Evolutionary conservation across 2,888 invertebrate genomes (phyloP), one percentile per base, ranked within the genome.

Genomic region (Cremastinae sp.): DNA sequence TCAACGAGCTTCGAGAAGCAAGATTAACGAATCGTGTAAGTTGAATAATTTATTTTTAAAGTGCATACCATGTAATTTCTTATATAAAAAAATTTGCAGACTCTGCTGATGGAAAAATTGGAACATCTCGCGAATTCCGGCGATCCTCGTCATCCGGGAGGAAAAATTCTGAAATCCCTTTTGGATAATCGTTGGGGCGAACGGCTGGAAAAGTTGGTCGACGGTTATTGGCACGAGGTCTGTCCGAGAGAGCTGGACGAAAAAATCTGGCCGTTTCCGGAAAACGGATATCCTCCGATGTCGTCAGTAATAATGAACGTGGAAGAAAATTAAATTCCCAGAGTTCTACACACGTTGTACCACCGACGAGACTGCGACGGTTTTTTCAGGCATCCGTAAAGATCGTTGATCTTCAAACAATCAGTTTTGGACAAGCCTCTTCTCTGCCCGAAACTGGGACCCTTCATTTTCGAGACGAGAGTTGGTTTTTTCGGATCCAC

Each of bases 321-420:
- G 10, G 22, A 14, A 12, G 9, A 22, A 10, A 7, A 47, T 87
- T 84, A 91, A 36, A 92, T 79, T 10, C 92, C 92, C 82, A 92
- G 86, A 79, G 91, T 90, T 78, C 91, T 91, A 81, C 92, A 92
- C 65, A 92, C 88, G 62, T 90, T 91, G 80, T 92, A 92, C 87
- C 92, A 92, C 84, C 92, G 92, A 78, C 90, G 88, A 12, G 90
- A 87, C 3, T 89, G 86, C 78, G 87, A 90, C 10, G 90, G 90
- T 79, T 90, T 87, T 59, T 90, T 90, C 34, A 93, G 88, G 82
- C 94, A 94, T 0, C 93, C 93, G 81, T 94, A 94, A 41, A 94
- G 87, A 80, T 93, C 92, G 83, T 94, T 94, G 3, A 94, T 90
- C 87, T 94, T 94, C 49, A 94, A 87, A 82, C 94, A 94, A 85